Evolutionary conservation across 2,888 invertebrate species (phyloP), one percentile per base, ranked within the genome.

Genomic region (Thereva unica): DNA sequence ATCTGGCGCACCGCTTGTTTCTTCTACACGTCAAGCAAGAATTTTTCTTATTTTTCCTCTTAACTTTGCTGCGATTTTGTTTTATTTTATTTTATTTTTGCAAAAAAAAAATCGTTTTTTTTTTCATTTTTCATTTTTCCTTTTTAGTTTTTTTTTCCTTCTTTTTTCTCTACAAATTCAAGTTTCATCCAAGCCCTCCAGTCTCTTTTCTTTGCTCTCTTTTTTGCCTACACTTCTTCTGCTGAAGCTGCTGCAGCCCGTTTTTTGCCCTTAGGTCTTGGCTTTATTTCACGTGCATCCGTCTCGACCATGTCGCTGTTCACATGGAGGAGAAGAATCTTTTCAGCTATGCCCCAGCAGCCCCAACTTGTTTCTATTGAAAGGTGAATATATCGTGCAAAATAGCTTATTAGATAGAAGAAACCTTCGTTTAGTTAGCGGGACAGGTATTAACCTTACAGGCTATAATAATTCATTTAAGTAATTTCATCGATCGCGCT

Each of bases 121-220:
- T 23, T 23, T 23, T 23, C 23, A 23, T 23, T 23, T 23, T 23
- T 23, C 23, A 49, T 12, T 12, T 49, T 23, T 23, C n/a, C n/a
- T 23, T 23, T 23, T 23, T 23, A 23, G 23, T 23, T 23, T 23
- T n/a, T n/a, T n/a, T 23, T 23, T 23, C n/a, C 38, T 61, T 49
- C 40, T 61, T 61, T 49, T 50, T 38, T 45, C n/a, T 38, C n/a
- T 61, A 50, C 61, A 50, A 61, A 40, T 61, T 61, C 61, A 61
- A 61, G 61, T 61, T 61, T 61, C 61, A 61, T 59, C 49, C 23
- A 10, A 59, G 52, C 8, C 42, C 55, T 45, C 49, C 59, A 42
- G 40, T 50, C 50, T 61, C 38, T 61, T 61, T 50, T 41, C 61
- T 61, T 50, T 50, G 35, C 50, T 61, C 59, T 45, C 50, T 61